Evolutionary conservation across 2,888 invertebrate genomes (phyloP).

Genomic region (Spilosoma lubricipeda): DNA sequence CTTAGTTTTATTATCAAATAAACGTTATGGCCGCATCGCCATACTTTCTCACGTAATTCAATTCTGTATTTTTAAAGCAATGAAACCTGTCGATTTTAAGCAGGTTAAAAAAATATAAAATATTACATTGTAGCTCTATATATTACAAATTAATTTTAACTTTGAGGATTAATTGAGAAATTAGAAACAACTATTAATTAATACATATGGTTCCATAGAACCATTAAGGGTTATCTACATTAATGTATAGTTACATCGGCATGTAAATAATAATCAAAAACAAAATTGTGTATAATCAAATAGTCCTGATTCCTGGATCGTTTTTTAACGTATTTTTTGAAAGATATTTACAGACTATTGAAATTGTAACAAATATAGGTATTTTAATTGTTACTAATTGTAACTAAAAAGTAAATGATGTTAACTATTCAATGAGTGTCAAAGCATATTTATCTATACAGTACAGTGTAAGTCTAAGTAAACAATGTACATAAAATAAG

Average conservation of each 20-base stretch:
- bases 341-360: background rate
- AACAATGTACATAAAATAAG: constrained; percentile 25
- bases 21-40: constrained; percentile 28
- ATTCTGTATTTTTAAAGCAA: constrained; percentile 12
- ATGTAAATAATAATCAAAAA: no score
- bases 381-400: no score
- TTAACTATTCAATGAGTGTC: background rate
- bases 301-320: background rate
- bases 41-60: constrained; percentile 28
- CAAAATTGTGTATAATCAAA: background rate
- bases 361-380: background rate
- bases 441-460: background rate
- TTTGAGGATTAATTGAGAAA: background rate
- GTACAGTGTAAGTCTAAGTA: constrained; percentile 27
- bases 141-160: background rate
- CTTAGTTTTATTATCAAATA: constrained; percentile 50
- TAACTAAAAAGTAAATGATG: background rate
- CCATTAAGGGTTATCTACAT: no score
- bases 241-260: no score
- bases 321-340: background rate
- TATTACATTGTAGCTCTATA: background rate
- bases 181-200: background rate
- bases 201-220: no score
- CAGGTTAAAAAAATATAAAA: background rate
- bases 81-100: background rate